Conservation (phyloP, 2,888 invertebrate genomes). For the Chironomus tentans region DNA sequence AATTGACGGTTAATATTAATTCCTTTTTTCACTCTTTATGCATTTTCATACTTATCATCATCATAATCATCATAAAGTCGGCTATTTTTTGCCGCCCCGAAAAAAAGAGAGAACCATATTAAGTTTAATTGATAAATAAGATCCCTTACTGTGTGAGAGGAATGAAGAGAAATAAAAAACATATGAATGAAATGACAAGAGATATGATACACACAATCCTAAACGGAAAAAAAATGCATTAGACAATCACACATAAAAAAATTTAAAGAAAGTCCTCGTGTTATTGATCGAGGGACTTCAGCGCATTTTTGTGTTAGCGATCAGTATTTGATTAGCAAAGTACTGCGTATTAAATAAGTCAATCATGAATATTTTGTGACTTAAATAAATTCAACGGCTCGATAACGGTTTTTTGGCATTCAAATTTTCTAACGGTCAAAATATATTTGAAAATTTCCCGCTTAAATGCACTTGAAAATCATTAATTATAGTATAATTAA, state of each 20-base stretch:
- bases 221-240: not conserved
- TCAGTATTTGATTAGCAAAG: too few species aligned
- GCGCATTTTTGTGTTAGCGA: too few species aligned
- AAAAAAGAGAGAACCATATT: not conserved
- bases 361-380: too few species aligned
- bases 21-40: constrained; percentile 28
- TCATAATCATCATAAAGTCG: not conserved
- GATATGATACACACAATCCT: not conserved
- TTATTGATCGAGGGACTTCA: too few species aligned
- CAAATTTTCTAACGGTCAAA: too few species aligned
- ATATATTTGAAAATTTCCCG: too few species aligned
- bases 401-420: too few species aligned
- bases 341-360: too few species aligned
- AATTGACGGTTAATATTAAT: constrained; percentile 28
- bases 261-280: too few species aligned
- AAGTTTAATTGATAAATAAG: constrained; percentile 19
- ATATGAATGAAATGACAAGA: not conserved
- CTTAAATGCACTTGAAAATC: too few species aligned
- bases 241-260: not conserved
- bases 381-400: too few species aligned
- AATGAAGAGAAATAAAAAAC: not conserved
- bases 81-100: constrained; percentile 2
- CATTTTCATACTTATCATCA: constrained; percentile 20
- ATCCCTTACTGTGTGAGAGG: not conserved
- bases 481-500: too few species aligned